phyloP scores from a whole-genome alignment of 2,113 vertebrate genomes.

The Sinocyclocheilus maitianheensis region DNA sequence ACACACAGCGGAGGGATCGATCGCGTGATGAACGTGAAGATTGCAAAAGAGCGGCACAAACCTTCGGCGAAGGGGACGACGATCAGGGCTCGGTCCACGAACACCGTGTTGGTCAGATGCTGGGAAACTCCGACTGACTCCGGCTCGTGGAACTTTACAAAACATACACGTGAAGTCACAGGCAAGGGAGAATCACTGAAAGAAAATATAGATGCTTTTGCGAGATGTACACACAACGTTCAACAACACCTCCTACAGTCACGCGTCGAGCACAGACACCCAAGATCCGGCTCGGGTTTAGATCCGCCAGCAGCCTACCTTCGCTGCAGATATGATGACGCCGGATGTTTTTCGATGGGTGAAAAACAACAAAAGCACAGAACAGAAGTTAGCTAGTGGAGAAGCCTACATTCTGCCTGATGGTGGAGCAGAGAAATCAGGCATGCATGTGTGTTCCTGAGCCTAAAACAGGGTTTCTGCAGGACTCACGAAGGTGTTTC shows the following conservation, averaged over 20 bases:
- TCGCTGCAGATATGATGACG: conserved; percentile 62
- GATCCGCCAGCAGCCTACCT: conserved; percentile 65
- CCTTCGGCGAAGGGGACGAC: conserved; percentile 99
- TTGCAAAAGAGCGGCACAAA: conserved; percentile 75
- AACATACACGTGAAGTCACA: conserved; percentile 98
- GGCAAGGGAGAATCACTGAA: conserved; percentile 99
- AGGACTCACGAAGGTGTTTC: no score
- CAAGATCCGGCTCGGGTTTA: conserved; percentile 25
- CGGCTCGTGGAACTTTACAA: conserved; percentile 99
- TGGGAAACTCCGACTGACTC: conserved; percentile 98
- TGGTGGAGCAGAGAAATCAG: neutral
- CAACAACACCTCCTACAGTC: conserved; percentile 45
- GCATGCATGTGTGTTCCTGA: neutral
- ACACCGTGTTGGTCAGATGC: conserved; percentile 99
- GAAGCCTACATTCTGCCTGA: conserved; percentile 11
- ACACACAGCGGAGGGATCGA: neutral
- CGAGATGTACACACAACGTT: conserved; percentile 72
- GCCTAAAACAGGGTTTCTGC: no score
- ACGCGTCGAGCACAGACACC: neutral
- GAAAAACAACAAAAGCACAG: conserved; percentile 70
- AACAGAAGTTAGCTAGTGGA: conserved; percentile 62
- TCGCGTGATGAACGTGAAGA: neutral
- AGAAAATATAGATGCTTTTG: conserved; percentile 80
- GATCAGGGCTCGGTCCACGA: conserved; percentile 99
- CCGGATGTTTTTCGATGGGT: conserved; percentile 64